Evolutionary conservation across 2,888 invertebrate species (phyloP), one percentile per base, ranked within the genome.

Genomic region (Melieria crassipennis): DNA sequence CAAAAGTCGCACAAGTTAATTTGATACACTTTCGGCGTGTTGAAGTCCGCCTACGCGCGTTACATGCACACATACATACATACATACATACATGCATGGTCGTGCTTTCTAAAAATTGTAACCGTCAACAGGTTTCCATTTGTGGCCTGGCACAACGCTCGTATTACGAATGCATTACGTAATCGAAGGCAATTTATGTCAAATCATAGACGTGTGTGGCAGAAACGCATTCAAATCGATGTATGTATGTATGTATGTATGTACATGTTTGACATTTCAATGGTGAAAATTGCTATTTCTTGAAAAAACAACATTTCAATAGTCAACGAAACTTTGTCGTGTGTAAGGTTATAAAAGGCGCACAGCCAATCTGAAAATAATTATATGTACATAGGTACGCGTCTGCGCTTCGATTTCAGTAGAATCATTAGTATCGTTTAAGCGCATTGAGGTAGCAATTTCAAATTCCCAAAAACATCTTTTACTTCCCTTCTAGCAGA

Each of bases 341-440:
- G 16, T 16, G 16, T 16, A 16, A 16, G 16, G 16, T 16, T 16
- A 16, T 16, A 1, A 16, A 16, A 16, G 16, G 16, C 16, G 16
- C 16, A 16, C 16, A 16, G 16, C 16, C 16, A 16, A 16, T 16
- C 16, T 16, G 16, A 16, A 16, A 16, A 16, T 16, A 16, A 16
- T 16, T 16, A 16, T 16, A 16, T 16, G 16, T 16, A 16, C 16
- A 16, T 16, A 10, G 11, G 11, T 11, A 50, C 9, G 11, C 11
- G 9, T 50, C 50, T 50, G 11, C 11, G 9, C 11, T 11, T 9
- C 50, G 11, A 50, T 10, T 50, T 50, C 50, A 50, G 6, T 13
- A 65, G 30, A 11, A 65, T 10, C 65, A 65, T 62, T 9, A 52
- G 65, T 43, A 64, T 52, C 50, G 11, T 13, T 16, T 16, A 16